These are phyloP conservation scores for Cosmia trapezina DNA, from an alignment of 2,888 invertebrate species.

Conservation along the genomic window DNA sequence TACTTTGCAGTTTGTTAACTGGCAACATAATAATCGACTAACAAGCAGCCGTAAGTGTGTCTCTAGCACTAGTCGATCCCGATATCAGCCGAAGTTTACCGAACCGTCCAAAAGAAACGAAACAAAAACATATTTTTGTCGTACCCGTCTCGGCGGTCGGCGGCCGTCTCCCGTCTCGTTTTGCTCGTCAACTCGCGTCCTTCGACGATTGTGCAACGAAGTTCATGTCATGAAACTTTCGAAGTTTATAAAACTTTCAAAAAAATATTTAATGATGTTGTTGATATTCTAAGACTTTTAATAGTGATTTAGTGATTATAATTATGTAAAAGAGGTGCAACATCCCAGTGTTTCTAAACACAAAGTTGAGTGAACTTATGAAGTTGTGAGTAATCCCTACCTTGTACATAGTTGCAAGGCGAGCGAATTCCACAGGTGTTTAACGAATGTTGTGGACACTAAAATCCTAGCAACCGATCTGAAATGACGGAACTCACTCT, in stretches of 20 bases:
- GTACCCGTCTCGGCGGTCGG: constrained; percentile 50
- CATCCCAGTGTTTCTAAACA: constrained; percentile 70
- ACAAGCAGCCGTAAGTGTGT: not conserved
- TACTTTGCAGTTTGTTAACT: not conserved
- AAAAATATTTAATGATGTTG: constrained; percentile 18
- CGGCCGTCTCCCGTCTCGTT: constrained; percentile 37
- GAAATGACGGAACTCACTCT: constrained; percentile 61
- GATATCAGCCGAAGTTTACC: constrained; percentile 39
- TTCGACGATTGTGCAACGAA: constrained; percentile 82
- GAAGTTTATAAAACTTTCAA: constrained; percentile 61
- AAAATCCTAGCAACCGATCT: constrained; percentile 86
- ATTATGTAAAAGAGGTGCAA: constrained; percentile 50
- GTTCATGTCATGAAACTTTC: constrained; percentile 76
- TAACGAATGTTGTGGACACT: constrained; percentile 85
- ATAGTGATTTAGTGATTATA: constrained; percentile 14
- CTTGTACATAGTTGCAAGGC: constrained; percentile 77
- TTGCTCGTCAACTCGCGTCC: constrained; percentile 73
- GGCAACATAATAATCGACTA: constrained; percentile 44
- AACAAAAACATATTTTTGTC: constrained; percentile 57
- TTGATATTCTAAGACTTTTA: constrained; percentile 1
- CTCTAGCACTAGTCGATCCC: not conserved
- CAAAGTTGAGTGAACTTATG: constrained; percentile 88
- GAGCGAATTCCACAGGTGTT: constrained; percentile 86
- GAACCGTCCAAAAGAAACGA: constrained; percentile 38
- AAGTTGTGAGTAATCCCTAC: constrained; percentile 73